A percentile compares a stretch with the other conserved stretches of the same genome.
phyloP scores from a whole-genome alignment of 2,113 vertebrate species.

The Nycticorax nycticorax region DNA sequence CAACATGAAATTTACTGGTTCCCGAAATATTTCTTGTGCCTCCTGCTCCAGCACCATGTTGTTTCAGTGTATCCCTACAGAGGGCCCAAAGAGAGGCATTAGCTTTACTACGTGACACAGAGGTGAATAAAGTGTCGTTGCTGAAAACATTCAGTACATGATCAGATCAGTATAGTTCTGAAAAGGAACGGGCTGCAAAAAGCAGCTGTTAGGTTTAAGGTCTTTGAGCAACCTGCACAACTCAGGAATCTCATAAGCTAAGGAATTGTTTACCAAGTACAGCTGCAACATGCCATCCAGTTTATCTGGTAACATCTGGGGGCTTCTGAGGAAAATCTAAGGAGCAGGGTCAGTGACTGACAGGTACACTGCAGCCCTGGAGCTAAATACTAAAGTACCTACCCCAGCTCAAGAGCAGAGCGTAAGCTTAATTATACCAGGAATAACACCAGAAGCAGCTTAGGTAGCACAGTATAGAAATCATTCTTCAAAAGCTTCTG shows the following conservation, averaged over 20 bases:
- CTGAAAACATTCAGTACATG: not conserved
- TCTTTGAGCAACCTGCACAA: not conserved
- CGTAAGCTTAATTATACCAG: not conserved
- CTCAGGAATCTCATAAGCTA: not conserved
- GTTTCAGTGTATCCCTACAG: conserved; percentile 87
- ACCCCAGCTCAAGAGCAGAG: not conserved
- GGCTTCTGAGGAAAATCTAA: not conserved
- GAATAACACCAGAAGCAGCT: not conserved
- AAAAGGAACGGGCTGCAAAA: not conserved
- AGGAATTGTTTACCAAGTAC: not conserved
- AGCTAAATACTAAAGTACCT: not conserved
- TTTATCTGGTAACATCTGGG: not conserved
- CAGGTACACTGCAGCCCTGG: not conserved
- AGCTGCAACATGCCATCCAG: not conserved
- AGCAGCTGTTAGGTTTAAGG: not conserved
- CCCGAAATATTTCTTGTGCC: conserved; percentile 97
- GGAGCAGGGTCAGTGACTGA: not conserved
- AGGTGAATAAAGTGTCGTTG: not conserved
- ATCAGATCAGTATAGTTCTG: not conserved
- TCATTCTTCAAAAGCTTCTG: not conserved
- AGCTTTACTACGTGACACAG: not conserved
- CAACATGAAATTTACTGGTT: conserved; percentile 96
- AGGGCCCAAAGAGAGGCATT: not conserved
- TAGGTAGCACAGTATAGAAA: not conserved
- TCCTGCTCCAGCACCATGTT: conserved; percentile 93